Evolutionary conservation across 1,140 invertebrate species (phyloP), one percentile per base, ranked within the genome.

Genomic region (Ganaspis sp.): DNA sequence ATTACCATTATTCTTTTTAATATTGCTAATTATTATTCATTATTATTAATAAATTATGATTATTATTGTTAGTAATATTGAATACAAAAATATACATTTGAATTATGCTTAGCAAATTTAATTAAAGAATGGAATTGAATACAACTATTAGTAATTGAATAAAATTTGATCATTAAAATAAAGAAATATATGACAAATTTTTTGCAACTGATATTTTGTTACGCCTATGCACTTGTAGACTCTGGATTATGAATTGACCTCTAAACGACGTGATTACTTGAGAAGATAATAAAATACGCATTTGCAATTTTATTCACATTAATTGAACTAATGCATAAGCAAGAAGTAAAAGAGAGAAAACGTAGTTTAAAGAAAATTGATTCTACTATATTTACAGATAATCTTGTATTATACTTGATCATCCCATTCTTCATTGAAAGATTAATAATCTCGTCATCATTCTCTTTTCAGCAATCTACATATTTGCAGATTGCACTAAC

Each of bases 231-330:
- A 8, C 12, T 29, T 11, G 54, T 26, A 58, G 53, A 58, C 19
- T 64, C 54, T 64, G 54, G 54, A 64, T 29, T 64, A 64, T 64
- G 21, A 29, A 64, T 64, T 64, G 54, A 64, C 54, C 54, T 64
- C 54, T 29, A 64, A 64, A 29, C 23, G 15, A 26, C 9, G 54
- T 64, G 54, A 64, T 64, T 64, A 64, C 23, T 64, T 29, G 23
- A 64, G 45, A 12, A 23, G 54, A 64, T 64, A 64, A 64, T 29
- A 15, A 64, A 64, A 64, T 53, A 23, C 23, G 54, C 23, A 26
- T 64, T 64, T 64, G 23, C 23, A 64, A 64, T 26, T 64, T 26
- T 64, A 64, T 64, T 64, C 9, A 64, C 23, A 26, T 64, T 9
- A 29, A 64, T 29, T 64, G 45, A 64, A 26, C 11, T 58, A 26